Conservation (phyloP, 2,888 invertebrate species). For the Drosophila pegasa region DNA sequence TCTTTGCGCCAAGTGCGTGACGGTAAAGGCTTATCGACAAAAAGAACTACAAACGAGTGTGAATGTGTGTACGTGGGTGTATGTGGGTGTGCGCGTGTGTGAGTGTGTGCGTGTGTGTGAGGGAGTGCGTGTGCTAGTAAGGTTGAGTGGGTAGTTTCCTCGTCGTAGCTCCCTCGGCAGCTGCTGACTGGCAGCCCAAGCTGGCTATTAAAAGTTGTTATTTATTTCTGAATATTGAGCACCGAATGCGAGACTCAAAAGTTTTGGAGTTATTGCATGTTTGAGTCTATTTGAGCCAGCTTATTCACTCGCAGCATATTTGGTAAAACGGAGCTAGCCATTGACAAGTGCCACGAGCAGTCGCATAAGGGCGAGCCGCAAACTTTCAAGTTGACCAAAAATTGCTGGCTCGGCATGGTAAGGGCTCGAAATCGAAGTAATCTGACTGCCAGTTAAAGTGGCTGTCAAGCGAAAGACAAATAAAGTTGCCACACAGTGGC, state of each 20-base stretch:
- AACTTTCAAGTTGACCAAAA: slow-evolving; percentile 1
- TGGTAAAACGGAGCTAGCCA: background rate
- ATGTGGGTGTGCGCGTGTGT: background rate
- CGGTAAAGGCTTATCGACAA: slow-evolving; percentile 16
- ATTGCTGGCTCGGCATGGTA: background rate
- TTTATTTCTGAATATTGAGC: background rate
- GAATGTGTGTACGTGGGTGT: background rate
- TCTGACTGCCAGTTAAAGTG: background rate
- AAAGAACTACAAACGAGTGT: slow-evolving; percentile 1
- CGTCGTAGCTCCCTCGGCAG: background rate
- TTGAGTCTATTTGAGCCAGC: background rate
- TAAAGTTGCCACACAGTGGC: background rate
- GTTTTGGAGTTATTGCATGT: slow-evolving; percentile 2
- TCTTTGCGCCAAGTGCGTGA: slow-evolving; percentile 7
- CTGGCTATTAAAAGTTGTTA: slow-evolving; percentile 4
- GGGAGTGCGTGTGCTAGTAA: background rate
- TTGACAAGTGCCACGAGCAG: background rate
- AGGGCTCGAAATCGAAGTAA: background rate
- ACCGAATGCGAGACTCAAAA: slow-evolving; percentile 2
- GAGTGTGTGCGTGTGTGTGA: background rate
- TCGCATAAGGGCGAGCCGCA: background rate
- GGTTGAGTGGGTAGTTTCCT: background rate
- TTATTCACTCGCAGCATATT: background rate
- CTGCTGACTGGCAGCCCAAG: background rate
- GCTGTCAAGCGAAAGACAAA: background rate